phyloP scores from a whole-genome alignment of 2,113 vertebrate species.

The Hippolais icterina region DNA sequence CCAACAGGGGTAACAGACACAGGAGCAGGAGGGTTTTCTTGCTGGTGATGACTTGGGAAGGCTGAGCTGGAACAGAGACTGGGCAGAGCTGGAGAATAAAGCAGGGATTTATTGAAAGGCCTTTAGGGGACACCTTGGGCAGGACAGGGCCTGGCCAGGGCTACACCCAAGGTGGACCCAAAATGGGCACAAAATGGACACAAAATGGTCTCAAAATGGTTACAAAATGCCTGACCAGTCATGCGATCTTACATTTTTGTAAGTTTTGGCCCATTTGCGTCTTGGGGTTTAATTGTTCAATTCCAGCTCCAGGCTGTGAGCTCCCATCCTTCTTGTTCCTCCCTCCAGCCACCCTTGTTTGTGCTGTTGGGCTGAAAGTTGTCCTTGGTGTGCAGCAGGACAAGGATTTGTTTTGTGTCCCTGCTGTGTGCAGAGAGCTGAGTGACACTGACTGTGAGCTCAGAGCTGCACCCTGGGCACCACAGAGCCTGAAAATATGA shows the following conservation, averaged over 20 bases:
- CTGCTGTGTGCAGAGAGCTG: neutral
- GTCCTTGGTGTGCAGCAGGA: neutral
- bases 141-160: neutral
- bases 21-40: neutral
- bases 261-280: neutral
- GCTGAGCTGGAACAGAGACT: neutral
- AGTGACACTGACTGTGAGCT: neutral
- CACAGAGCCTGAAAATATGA: neutral
- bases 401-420: neutral
- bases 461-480: neutral
- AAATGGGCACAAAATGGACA: neutral
- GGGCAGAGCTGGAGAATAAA: neutral
- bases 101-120: neutral
- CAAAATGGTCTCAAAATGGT: too few relatives aligned
- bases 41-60: neutral
- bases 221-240: too few relatives aligned
- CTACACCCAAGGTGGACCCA: neutral
- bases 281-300: neutral
- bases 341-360: neutral
- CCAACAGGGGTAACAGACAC: fast-evolving
- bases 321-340: neutral
- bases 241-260: neutral
- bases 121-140: neutral
- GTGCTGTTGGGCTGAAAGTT: neutral
- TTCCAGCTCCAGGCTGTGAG: neutral